Evolutionary conservation across 2,797 vertebrate species (phyloP).

Genomic region (Anableps anableps): DNA sequence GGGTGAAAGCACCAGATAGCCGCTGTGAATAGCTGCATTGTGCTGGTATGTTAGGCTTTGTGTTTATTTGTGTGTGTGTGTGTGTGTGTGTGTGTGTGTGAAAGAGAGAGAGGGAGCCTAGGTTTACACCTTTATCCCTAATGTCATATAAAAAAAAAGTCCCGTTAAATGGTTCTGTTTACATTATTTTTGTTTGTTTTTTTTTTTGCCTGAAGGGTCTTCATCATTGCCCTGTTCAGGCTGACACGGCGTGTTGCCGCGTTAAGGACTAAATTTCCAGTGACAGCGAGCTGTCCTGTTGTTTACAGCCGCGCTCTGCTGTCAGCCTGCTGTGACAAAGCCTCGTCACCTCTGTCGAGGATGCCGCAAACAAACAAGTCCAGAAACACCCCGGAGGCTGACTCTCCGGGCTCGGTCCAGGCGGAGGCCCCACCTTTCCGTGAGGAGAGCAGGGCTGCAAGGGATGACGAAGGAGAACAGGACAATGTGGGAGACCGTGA

Average conservation of each 20-base stretch:
- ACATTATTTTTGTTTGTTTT: conserved; percentile 11
- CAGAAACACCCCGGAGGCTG: conserved; percentile 61
- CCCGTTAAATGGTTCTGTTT: conserved; percentile 30
- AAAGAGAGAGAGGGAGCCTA: too few species aligned
- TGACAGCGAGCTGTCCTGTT: conserved; percentile 50
- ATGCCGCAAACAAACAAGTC: conserved; percentile 86
- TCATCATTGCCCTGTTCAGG: conserved; percentile 68
- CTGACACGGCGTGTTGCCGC: conserved; percentile 60
- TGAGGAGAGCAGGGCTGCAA: conserved; percentile 36
- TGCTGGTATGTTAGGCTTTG: conserved; percentile 35
- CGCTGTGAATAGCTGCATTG: conserved; percentile 74
- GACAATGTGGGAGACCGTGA: conserved; percentile 84
- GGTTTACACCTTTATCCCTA: conserved; percentile 42
- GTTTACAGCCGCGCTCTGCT: conserved; percentile 54
- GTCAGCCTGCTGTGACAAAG: conserved; percentile 55
- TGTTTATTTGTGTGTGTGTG: neutral
- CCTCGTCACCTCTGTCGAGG: conserved; percentile 51
- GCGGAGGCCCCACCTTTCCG: conserved; percentile 34
- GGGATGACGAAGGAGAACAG: conserved; percentile 48
- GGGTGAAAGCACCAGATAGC: conserved; percentile 71
- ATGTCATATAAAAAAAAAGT: neutral
- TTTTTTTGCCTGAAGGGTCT: conserved; percentile 16
- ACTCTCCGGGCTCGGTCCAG: conserved; percentile 45
- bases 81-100: conserved; percentile 7
- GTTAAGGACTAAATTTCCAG: conserved; percentile 53